Percentiles rank a stretch among this genome's conserved stretches.
Conservation (phyloP, 1,140 invertebrate genomes). For the Rhizoglyphus robini region DNA sequence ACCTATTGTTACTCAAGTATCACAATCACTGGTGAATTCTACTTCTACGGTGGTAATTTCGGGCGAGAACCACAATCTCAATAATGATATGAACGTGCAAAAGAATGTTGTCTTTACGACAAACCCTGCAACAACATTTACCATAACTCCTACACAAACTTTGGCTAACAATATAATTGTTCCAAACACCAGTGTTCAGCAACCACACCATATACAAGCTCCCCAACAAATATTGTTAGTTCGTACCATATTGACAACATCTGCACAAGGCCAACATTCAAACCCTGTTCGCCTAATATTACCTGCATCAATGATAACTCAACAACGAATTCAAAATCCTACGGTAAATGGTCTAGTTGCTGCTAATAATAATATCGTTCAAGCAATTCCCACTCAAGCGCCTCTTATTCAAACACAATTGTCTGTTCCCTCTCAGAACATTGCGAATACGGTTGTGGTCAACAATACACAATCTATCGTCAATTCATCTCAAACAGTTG, state of each 20-base stretch:
- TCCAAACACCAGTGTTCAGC: neutral
- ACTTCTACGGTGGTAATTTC: neutral
- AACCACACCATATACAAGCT: constrained; percentile 3
- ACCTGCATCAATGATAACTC: constrained; percentile 17
- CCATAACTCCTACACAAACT: neutral
- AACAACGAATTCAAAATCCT: constrained; percentile 12
- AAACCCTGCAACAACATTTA: neutral
- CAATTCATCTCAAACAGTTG: neutral
- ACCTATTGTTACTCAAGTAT: neutral
- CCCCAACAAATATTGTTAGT: constrained; percentile 22
- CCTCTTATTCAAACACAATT: neutral
- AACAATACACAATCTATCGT: neutral
- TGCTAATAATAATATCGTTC: constrained; percentile 3
- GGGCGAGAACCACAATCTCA: neutral
- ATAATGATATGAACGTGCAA: neutral
- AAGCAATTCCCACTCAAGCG: neutral
- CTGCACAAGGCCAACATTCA: constrained; percentile 10
- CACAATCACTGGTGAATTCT: neutral
- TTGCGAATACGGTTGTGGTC: no score
- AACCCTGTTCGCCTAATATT: constrained; percentile 19
- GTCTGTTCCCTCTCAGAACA: no score
- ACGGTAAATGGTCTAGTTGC: neutral
- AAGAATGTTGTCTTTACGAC: neutral
- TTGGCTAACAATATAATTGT: neutral
- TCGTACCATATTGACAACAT: constrained; percentile 20